Evolutionary conservation across 2,113 vertebrate genomes (phyloP).

Genomic region (Chlorodrepanis virens): DNA sequence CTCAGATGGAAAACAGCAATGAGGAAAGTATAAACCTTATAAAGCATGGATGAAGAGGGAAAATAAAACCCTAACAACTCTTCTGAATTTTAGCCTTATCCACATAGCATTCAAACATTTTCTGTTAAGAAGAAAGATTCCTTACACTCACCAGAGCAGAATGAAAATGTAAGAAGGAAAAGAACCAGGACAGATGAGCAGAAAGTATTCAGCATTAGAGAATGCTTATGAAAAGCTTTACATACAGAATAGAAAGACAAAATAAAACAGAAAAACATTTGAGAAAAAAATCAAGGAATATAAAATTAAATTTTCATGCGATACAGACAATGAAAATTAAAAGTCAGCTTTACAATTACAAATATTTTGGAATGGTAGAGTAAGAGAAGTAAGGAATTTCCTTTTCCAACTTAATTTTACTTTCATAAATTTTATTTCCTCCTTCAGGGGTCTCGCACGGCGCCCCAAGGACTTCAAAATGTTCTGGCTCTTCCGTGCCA

Average conservation of each 20-base stretch:
- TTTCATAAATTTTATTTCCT: not conserved
- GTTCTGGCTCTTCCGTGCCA: constrained; percentile 37
- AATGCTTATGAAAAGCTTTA: constrained; percentile 67
- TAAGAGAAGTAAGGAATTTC: constrained; percentile 1
- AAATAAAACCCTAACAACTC: not conserved
- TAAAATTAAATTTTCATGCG: not conserved
- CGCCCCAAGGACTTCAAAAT: fast-evolving
- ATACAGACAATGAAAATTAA: not conserved
- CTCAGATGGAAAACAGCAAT: not conserved
- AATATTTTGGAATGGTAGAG: not conserved
- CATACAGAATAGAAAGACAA: constrained; percentile 55
- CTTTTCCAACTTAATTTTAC: not conserved
- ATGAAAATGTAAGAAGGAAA: constrained; percentile 68
- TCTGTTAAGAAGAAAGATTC: constrained; percentile 63
- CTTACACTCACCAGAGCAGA: constrained; percentile 70
- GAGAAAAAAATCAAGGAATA: not conserved
- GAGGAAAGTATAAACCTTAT: not conserved
- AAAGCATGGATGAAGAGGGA: not conserved
- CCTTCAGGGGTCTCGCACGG: not conserved
- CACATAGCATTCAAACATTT: constrained; percentile 16
- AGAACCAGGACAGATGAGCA: constrained; percentile 66
- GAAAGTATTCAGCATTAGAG: constrained; percentile 68
- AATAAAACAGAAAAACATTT: constrained; percentile 52
- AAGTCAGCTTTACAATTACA: not conserved
- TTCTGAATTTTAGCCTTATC: not conserved